Evolutionary conservation across 2,888 invertebrate genomes (phyloP).

Genomic region (Tyria jacobaeae): DNA sequence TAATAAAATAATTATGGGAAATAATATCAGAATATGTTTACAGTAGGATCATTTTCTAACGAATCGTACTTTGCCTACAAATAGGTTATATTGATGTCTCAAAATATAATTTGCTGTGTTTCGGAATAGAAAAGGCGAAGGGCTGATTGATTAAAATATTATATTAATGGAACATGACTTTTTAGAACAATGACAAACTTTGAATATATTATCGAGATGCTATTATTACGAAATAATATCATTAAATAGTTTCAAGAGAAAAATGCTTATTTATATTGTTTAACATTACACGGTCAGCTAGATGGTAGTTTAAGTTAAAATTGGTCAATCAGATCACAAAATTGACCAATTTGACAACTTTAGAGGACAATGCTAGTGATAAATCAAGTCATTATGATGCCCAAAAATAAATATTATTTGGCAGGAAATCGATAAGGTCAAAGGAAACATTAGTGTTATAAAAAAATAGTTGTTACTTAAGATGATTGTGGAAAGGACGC

Average conservation of each 20-base stretch:
- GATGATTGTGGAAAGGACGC: conserved; percentile 1
- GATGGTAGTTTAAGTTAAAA: conserved; percentile 50
- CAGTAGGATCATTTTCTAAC: background rate
- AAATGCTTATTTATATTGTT: conserved; percentile 60
- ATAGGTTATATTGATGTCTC: too few relatives aligned
- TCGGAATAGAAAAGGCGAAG: background rate
- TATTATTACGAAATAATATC: background rate
- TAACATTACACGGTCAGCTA: conserved; percentile 65
- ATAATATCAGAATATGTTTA: too few relatives aligned
- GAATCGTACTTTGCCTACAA: background rate
- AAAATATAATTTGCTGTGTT: background rate
- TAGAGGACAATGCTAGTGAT: conserved; percentile 68
- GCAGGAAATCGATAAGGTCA: conserved; percentile 46
- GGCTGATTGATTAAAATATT: background rate
- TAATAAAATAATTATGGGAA: too few relatives aligned
- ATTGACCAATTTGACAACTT: conserved; percentile 71
- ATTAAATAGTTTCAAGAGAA: conserved; percentile 30
- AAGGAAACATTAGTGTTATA: conserved; percentile 22
- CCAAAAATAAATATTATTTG: conserved; percentile 49
- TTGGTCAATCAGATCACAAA: conserved; percentile 69
- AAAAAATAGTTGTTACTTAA: conserved; percentile 24
- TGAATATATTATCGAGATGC: background rate
- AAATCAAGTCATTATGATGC: conserved; percentile 68
- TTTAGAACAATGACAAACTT: background rate
- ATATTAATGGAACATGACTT: too few relatives aligned